phyloP scores from a whole-genome alignment of 2,888 invertebrate species.

The Eledone cirrhosa region DNA sequence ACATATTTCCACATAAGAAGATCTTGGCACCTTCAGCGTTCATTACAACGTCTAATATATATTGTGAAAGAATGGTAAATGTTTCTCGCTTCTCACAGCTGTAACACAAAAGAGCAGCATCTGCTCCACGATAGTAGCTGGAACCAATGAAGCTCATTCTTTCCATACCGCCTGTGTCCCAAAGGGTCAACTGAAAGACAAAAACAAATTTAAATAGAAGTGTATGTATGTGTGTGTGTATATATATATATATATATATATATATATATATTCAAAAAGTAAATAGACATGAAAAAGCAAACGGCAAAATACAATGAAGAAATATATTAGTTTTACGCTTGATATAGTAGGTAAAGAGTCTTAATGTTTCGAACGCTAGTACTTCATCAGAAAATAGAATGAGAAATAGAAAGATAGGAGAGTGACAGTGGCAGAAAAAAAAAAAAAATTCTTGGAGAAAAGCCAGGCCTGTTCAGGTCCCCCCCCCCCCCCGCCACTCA shows the following conservation, averaged over 20 bases:
- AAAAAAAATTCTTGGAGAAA: too few species aligned
- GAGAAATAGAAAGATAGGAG: not conserved
- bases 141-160: constrained; percentile 93
- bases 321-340: too few species aligned
- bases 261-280: too few species aligned
- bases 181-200: constrained; percentile 81
- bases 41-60: constrained; percentile 90
- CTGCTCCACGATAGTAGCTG: constrained; percentile 94
- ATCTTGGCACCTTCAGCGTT: constrained; percentile 87
- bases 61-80: constrained; percentile 90
- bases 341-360: too few species aligned
- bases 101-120: constrained; percentile 92
- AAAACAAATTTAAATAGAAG: constrained; percentile 25
- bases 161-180: constrained; percentile 98
- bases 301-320: too few species aligned
- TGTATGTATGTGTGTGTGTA: too few species aligned
- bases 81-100: constrained; percentile 89
- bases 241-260: too few species aligned
- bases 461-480: too few species aligned
- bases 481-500: too few species aligned
- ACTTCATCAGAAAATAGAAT: too few species aligned
- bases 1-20: constrained; percentile 92
- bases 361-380: too few species aligned
- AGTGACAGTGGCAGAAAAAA: not conserved
- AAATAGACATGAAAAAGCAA: not conserved